These are phyloP conservation scores for Mycteria americana DNA, from an alignment of 2,797 vertebrate species.

Conservation along the genomic window DNA sequence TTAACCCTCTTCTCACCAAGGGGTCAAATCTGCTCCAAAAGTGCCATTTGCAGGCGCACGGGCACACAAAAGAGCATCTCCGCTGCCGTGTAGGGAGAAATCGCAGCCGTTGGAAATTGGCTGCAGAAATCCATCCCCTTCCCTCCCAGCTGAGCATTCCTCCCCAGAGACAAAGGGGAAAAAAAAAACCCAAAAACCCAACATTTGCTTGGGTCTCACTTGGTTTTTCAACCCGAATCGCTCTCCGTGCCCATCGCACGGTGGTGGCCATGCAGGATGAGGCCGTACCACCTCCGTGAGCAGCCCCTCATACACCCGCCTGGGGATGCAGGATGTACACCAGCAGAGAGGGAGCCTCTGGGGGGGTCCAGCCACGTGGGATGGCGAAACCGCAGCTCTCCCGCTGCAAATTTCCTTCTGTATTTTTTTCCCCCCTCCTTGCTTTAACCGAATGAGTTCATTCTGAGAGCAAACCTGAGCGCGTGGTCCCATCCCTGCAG, in stretches of 20 bases:
- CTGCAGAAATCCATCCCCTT: not conserved
- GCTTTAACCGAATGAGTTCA: fast-evolving
- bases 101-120: fast-evolving
- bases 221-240: fast-evolving
- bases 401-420: fast-evolving
- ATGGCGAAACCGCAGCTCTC: fast-evolving
- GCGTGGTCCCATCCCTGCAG: slow-evolving; percentile 49
- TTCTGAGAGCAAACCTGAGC: fast-evolving
- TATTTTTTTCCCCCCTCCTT: fast-evolving
- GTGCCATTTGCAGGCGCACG: not conserved
- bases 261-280: not conserved
- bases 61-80: not conserved
- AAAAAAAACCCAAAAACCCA: not conserved
- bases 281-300: not conserved
- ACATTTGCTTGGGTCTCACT: too few species aligned
- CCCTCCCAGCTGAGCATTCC: not conserved
- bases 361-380: fast-evolving
- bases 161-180: fast-evolving
- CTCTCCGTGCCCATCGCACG: fast-evolving
- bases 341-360: not conserved
- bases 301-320: not conserved
- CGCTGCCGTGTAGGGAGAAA: fast-evolving
- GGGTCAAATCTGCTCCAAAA: not conserved
- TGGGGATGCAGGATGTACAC: too few species aligned
- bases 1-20: not conserved